Percentiles rank a stretch among this genome's conserved stretches.
phyloP scores from a whole-genome alignment of 2,797 vertebrate genomes.

The Tinamus major region DNA sequence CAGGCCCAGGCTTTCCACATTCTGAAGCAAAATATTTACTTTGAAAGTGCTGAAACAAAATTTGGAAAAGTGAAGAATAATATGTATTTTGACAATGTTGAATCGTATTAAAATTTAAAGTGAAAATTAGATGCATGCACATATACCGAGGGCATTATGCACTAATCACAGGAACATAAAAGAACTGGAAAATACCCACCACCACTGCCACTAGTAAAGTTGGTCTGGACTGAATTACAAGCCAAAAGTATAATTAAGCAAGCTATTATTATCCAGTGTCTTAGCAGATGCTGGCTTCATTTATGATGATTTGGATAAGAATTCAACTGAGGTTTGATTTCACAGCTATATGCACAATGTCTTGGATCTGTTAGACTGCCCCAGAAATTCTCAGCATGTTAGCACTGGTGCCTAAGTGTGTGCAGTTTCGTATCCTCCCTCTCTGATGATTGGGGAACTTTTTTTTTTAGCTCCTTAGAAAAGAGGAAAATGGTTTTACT shows the following conservation, averaged over 20 bases:
- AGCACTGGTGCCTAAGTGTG: slow-evolving; percentile 14
- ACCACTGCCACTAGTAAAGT: slow-evolving; percentile 33
- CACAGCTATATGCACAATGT: background rate
- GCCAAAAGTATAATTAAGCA: slow-evolving; percentile 56
- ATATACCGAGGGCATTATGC: slow-evolving; percentile 20
- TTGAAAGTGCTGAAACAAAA: slow-evolving; percentile 39
- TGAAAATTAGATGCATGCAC: slow-evolving; percentile 61
- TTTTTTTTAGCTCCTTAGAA: slow-evolving; percentile 39
- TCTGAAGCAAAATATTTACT: slow-evolving; percentile 66
- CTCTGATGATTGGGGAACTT: slow-evolving; percentile 21
- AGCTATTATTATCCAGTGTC: slow-evolving; percentile 49
- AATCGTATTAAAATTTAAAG: slow-evolving; percentile 51
- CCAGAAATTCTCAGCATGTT: slow-evolving; percentile 3
- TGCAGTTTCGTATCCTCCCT: slow-evolving; percentile 1
- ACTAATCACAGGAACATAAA: slow-evolving; percentile 52
- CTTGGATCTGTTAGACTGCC: slow-evolving; percentile 19
- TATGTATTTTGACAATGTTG: slow-evolving; percentile 64
- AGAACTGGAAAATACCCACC: slow-evolving; percentile 53
- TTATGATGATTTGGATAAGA: slow-evolving; percentile 22
- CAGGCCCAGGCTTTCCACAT: slow-evolving; percentile 29
- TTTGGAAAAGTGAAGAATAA: slow-evolving; percentile 58
- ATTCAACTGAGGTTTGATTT: slow-evolving; percentile 20
- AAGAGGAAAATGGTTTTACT: slow-evolving; percentile 28
- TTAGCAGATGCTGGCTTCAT: slow-evolving; percentile 31
- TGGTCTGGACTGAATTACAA: slow-evolving; percentile 50